These are phyloP conservation scores for Melanotaenia boesemani DNA, from an alignment of 2,797 vertebrate species.

Conservation along the genomic window DNA sequence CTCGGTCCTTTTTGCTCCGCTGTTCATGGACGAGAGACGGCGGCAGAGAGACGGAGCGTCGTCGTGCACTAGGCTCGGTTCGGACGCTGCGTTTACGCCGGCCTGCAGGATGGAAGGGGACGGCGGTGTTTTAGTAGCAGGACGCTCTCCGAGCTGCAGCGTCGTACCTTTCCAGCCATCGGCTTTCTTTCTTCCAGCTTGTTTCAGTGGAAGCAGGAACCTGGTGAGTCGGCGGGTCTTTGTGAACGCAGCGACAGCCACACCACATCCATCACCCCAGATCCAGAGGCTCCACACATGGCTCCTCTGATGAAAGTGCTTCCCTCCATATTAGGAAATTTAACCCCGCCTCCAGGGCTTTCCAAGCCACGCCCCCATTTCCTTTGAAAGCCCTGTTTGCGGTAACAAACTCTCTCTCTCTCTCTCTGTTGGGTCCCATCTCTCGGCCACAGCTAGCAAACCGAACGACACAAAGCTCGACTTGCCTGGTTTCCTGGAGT, in stretches of 20 bases:
- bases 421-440: constrained; percentile 36
- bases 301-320: constrained; percentile 84
- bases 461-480: constrained; percentile 6
- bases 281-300: constrained; percentile 74
- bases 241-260: constrained; percentile 26
- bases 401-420: constrained; percentile 38
- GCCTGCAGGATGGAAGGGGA: neutral
- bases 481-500: constrained; percentile 26
- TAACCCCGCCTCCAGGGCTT: constrained; percentile 49
- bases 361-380: constrained; percentile 44
- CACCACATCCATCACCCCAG: constrained; percentile 45
- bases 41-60: constrained; percentile 32
- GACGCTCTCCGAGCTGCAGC: neutral
- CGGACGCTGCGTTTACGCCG: constrained; percentile 26
- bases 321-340: constrained; percentile 80
- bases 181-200: neutral
- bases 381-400: constrained; percentile 31
- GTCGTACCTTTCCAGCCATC: too few species aligned
- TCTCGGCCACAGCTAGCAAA: constrained; percentile 28
- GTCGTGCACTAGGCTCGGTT: constrained; percentile 20
- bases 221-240: neutral
- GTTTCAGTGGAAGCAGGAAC: neutral
- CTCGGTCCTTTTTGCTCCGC: neutral
- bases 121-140: neutral
- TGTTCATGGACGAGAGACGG: constrained; percentile 7